These are phyloP conservation scores for Anas platyrhynchos DNA, from an alignment of 2,113 vertebrate species.

Conservation along the genomic window DNA sequence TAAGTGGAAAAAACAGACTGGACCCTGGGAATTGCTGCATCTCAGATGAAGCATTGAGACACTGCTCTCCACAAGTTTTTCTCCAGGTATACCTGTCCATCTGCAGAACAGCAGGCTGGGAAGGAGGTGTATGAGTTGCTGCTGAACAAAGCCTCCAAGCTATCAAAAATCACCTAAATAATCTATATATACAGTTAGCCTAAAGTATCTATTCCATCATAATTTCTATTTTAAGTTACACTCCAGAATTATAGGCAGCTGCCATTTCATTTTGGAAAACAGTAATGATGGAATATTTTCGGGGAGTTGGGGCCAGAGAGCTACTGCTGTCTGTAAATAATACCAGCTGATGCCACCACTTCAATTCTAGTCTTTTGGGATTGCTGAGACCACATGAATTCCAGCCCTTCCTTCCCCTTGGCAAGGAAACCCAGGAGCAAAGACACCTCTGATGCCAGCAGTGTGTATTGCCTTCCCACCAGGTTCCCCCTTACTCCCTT, in stretches of 20 bases:
- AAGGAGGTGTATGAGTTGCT: background rate
- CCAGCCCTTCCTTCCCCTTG: background rate
- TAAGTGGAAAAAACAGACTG: background rate
- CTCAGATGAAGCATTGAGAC: background rate
- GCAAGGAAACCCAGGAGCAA: background rate
- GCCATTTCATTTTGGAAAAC: background rate
- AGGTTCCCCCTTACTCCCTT: background rate
- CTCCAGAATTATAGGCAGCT: background rate
- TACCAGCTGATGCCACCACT: fast-evolving
- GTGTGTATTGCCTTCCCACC: background rate
- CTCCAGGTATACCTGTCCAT: background rate
- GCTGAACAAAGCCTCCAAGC: background rate
- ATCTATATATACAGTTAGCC: background rate
- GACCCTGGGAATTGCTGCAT: background rate
- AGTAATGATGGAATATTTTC: background rate
- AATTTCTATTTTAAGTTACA: background rate
- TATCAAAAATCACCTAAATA: background rate
- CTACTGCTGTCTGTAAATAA: background rate
- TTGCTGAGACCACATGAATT: background rate
- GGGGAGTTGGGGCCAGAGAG: background rate
- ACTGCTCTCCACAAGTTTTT: background rate
- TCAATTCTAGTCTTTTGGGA: background rate
- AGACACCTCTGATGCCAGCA: background rate
- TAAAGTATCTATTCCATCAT: background rate
- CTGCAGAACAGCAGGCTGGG: background rate